These are phyloP conservation scores for Cataglyphis livida DNA, from an alignment of 2,888 invertebrate genomes.

Conservation along the genomic window DNA sequence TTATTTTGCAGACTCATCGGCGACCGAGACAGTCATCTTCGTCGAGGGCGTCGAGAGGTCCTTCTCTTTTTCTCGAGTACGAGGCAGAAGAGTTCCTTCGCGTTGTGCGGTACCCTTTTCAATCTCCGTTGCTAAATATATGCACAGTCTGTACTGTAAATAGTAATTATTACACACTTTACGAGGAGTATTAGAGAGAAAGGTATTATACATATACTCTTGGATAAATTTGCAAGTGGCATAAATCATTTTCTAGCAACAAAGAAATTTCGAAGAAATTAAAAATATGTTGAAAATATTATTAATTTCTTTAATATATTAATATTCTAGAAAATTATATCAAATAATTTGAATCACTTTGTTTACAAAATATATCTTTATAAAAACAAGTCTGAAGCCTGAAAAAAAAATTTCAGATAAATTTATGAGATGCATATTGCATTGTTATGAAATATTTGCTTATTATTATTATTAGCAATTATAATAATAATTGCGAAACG, in stretches of 20 bases:
- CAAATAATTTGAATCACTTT: neutral
- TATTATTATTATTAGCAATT: no score
- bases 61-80: slow-evolving; percentile 50
- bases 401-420: no score
- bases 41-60: slow-evolving; percentile 33
- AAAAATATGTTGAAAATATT: neutral
- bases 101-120: slow-evolving; percentile 25
- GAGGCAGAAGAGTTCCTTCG: slow-evolving; percentile 38
- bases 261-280: neutral
- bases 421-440: no score
- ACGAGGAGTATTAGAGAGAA: neutral
- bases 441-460: no score
- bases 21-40: slow-evolving; percentile 41
- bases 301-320: neutral
- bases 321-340: neutral
- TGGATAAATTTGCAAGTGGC: neutral
- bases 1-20: slow-evolving; percentile 19
- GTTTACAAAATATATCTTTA: neutral
- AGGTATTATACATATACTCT: slow-evolving; percentile 2
- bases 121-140: slow-evolving; percentile 20
- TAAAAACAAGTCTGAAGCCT: neutral
- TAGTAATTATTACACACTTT: slow-evolving; percentile 9
- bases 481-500: no score
- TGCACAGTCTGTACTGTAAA: slow-evolving; percentile 8
- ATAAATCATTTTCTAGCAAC: neutral